A percentile compares a stretch with the other conserved stretches of the same genome.
Evolutionary conservation across 2,113 vertebrate species (phyloP).

Genomic region (Emydura subglobosa): DNA sequence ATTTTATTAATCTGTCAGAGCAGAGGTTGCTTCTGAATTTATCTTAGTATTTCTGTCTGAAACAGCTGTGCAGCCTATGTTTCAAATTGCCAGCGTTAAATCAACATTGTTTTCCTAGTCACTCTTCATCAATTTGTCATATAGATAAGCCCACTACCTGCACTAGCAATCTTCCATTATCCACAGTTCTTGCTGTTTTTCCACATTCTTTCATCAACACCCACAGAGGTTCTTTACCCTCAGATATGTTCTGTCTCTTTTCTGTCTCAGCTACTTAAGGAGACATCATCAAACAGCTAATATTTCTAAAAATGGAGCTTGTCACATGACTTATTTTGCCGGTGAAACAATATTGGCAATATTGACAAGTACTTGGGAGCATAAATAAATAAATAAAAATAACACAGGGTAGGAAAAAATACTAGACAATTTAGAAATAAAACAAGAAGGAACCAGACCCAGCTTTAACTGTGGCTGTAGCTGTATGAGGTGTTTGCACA

Average conservation of each 20-base stretch:
- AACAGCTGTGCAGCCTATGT: slow-evolving; percentile 73
- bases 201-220: slow-evolving; percentile 68
- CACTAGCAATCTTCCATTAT: slow-evolving; percentile 72
- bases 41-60: slow-evolving; percentile 78
- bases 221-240: slow-evolving; percentile 67
- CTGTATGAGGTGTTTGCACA: slow-evolving; percentile 33
- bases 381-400: slow-evolving; percentile 1
- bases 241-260: slow-evolving; percentile 52
- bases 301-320: slow-evolving; percentile 56
- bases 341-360: not conserved
- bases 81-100: slow-evolving; percentile 76
- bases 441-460: not conserved
- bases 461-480: slow-evolving; percentile 9
- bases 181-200: slow-evolving; percentile 69
- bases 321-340: slow-evolving; percentile 46
- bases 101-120: slow-evolving; percentile 76
- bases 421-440: not conserved
- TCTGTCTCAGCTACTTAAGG: slow-evolving; percentile 30
- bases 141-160: slow-evolving; percentile 74
- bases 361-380: slow-evolving; percentile 23
- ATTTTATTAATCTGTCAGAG: slow-evolving; percentile 78
- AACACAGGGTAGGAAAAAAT: not conserved
- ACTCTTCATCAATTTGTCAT: slow-evolving; percentile 77
- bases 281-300: slow-evolving; percentile 53
- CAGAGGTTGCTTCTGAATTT: slow-evolving; percentile 74